These are phyloP conservation scores for Semnornis frantzii DNA, from an alignment of 2,113 vertebrate species.

Conservation along the genomic window DNA sequence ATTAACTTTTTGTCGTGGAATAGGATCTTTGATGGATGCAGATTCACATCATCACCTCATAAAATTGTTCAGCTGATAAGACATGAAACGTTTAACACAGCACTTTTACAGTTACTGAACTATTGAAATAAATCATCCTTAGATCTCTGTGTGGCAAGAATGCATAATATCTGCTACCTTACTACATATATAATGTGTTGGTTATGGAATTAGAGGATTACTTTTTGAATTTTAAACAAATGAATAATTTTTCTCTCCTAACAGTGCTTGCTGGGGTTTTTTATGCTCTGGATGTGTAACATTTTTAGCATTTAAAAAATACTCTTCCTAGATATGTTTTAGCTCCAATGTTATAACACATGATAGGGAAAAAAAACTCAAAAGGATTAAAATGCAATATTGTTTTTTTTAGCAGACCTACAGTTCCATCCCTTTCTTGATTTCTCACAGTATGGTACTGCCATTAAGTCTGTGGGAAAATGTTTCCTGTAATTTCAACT, in stretches of 20 bases:
- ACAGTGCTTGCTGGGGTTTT: not conserved
- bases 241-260: not conserved
- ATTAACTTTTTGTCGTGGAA: not conserved
- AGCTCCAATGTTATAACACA: not conserved
- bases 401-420: not conserved
- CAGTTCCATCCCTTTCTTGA: not conserved
- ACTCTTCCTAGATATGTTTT: not conserved
- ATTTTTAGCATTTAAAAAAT: not conserved
- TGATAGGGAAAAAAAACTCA: not conserved
- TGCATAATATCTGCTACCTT: not conserved
- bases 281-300: not conserved
- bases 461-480: not conserved
- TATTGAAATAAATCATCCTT: conserved; percentile 34
- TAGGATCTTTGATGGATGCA: conserved; percentile 5
- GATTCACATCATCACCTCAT: not conserved
- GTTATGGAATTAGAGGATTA: not conserved
- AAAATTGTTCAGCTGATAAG: not conserved
- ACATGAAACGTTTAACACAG: conserved; percentile 2
- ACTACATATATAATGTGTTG: not conserved
- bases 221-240: not conserved
- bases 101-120: not conserved
- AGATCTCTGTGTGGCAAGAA: not conserved
- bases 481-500: not conserved
- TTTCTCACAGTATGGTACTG: not conserved
- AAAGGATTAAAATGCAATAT: not conserved